Base-by-base conservation (phyloP, 2,113 vertebrate species). In the Taxidea taxus region DNA sequence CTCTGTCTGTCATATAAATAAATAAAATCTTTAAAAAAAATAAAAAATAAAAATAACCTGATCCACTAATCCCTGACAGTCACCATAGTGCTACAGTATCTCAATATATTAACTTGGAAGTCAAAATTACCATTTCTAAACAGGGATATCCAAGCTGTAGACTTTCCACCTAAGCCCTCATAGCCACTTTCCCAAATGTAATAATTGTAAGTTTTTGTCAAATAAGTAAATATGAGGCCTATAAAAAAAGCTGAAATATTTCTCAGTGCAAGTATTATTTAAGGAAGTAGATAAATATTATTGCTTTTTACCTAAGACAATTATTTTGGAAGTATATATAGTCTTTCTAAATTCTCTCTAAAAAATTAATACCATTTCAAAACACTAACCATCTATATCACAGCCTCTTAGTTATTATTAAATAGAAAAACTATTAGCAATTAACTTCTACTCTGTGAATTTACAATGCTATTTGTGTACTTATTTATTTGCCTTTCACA, bases 11-110 rank as follows among this genome's bases (percentile, higher is more conserved):
- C n/a, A n/a, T n/a, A n/a, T n/a, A n/a, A n/a, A n/a, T n/a, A n/a
- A n/a, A n/a, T n/a, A n/a, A n/a, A n/a, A n/a, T n/a, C n/a, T n/a
- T n/a, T n/a, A n/a, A n/a, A n/a, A n/a, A n/a, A n/a, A n/a, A n/a
- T n/a, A n/a, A n/a, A n/a, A n/a, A n/a, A n/a, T 89, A 47, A 91
- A 93, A 95, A 95, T 58, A 88, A 75, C 21, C 75, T 66, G 51
- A 80, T 3, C 87, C 44, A 60, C 6, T 62, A 94, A 89, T 49
- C 56, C n/a, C 60, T 86, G 16, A 68, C 2, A 37, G 51, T 66
- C 60, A 68, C 56, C n/a, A 56, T 1, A 62, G 39, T n/a, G 44
- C 66, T 44, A 70, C 25, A 37, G 25, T 62, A 31, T 78, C 66
- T 92, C 82, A 93, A 8, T n/a, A 49, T 20, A 90, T 56, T 75